phyloP scores from a whole-genome alignment of 1,140 invertebrate genomes.

The Spodoptera frugiperda region DNA sequence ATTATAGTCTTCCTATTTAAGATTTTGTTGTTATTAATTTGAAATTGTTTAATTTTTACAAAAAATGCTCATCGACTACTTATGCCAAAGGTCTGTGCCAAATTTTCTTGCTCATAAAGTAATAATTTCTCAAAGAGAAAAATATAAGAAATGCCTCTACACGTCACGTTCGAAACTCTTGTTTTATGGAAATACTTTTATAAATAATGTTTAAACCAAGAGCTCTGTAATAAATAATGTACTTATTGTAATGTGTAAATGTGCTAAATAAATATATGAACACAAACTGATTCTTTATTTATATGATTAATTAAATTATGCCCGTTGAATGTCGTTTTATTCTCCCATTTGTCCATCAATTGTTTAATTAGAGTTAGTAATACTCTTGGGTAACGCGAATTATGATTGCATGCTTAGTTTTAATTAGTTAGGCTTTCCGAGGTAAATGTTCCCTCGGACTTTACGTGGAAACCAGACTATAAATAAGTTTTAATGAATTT shows the following conservation, averaged over 20 bases:
- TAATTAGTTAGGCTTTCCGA: neutral
- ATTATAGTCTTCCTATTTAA: constrained; percentile 32
- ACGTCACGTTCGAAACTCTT: neutral
- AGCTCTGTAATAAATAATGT: constrained; percentile 28
- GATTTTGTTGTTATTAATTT: constrained; percentile 10
- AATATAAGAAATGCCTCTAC: neutral
- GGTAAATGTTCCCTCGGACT: neutral
- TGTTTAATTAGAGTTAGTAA: neutral
- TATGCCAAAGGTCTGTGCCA: constrained; percentile 53
- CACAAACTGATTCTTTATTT: constrained; percentile 5
- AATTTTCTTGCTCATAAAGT: constrained; percentile 58
- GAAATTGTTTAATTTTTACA: constrained; percentile 39
- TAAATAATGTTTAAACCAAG: neutral
- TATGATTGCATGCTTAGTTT: constrained; percentile 32
- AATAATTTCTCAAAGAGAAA: constrained; percentile 53
- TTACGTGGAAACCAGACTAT: constrained; percentile 5
- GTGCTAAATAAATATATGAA: constrained; percentile 42
- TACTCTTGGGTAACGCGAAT: neutral
- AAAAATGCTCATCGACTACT: constrained; percentile 37
- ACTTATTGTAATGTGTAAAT: constrained; percentile 22
- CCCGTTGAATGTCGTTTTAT: constrained; percentile 7
- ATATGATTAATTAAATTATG: neutral
- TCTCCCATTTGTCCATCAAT: neutral
- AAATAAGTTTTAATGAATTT: neutral
- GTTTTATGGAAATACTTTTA: constrained; percentile 1